phyloP scores from a whole-genome alignment of 2,113 vertebrate species.

The Narcine bancroftii region DNA sequence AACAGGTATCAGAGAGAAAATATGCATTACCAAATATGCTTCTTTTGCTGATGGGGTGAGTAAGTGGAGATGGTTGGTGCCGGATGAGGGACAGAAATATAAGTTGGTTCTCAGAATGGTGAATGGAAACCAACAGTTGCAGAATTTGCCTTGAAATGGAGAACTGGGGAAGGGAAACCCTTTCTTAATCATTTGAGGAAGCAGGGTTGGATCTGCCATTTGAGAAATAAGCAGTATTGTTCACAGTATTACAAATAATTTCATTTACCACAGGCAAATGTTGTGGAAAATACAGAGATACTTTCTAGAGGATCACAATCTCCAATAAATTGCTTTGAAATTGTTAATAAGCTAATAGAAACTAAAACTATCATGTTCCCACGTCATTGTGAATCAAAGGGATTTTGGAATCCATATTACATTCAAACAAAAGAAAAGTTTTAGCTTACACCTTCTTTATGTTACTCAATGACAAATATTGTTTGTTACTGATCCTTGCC shows the following conservation, averaged over 20 bases:
- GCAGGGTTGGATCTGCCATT: not conserved
- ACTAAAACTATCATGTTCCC: not conserved
- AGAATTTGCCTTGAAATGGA: not conserved
- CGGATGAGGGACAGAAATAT: not conserved
- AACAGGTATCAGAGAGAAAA: not conserved
- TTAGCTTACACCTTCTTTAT: not conserved
- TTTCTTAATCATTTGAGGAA: not conserved
- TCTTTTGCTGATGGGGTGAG: not conserved
- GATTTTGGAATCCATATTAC: not conserved
- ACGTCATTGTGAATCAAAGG: not conserved
- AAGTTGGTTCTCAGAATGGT: not conserved
- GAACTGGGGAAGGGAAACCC: not conserved
- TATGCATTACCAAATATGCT: not conserved
- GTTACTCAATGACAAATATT: not conserved
- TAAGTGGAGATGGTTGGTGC: no score
- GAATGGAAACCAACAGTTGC: not conserved
- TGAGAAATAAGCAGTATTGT: not conserved
- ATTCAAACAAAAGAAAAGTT: not conserved
- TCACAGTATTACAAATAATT: not conserved
- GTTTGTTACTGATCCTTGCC: not conserved
- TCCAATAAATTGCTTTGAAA: not conserved
- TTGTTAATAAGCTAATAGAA: not conserved
- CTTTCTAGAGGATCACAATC: not conserved
- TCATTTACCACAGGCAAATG: not conserved
- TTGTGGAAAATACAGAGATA: not conserved